Evolutionary conservation across 2,113 vertebrate genomes (phyloP).

Genomic region (Rousettus leschenaultii): DNA sequence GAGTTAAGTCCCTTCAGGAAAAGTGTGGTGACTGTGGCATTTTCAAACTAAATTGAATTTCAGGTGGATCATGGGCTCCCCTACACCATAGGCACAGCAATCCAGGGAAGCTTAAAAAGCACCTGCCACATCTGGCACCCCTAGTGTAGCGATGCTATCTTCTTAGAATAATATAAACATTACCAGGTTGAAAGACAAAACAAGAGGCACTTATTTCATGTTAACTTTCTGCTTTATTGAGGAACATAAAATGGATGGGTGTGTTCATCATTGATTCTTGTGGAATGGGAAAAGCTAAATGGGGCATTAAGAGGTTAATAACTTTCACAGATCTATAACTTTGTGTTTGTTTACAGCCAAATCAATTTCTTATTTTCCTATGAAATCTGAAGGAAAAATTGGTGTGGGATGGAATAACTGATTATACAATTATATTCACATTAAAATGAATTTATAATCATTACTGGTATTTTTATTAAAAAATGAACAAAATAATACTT

Average conservation of each 20-base stretch:
- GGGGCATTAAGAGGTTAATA: conserved; percentile 66
- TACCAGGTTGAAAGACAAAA: not conserved
- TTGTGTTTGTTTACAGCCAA: conserved; percentile 31
- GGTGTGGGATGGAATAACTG: not conserved
- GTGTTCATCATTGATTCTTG: conserved; percentile 50
- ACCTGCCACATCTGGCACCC: not conserved
- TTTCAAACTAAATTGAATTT: conserved; percentile 54
- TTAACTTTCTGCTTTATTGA: conserved; percentile 50
- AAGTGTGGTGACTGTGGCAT: accelerated
- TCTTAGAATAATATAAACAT: not conserved
- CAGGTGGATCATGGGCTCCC: not conserved
- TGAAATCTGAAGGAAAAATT: conserved; percentile 41
- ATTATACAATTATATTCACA: conserved; percentile 51
- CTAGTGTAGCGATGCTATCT: not conserved
- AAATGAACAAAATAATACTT: conserved; percentile 22
- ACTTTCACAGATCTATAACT: conserved; percentile 63
- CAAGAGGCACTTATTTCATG: not conserved
- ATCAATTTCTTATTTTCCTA: conserved; percentile 57
- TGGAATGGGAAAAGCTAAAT: conserved; percentile 49
- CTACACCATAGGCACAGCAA: not conserved
- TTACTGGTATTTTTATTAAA: conserved; percentile 38
- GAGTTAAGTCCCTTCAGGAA: not conserved
- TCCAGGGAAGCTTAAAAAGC: not conserved
- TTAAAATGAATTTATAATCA: conserved; percentile 52
- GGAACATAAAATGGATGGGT: conserved; percentile 32